Evolutionary conservation across 2,797 vertebrate species (phyloP).

Genomic region (Triplophysa yarkandensis): DNA sequence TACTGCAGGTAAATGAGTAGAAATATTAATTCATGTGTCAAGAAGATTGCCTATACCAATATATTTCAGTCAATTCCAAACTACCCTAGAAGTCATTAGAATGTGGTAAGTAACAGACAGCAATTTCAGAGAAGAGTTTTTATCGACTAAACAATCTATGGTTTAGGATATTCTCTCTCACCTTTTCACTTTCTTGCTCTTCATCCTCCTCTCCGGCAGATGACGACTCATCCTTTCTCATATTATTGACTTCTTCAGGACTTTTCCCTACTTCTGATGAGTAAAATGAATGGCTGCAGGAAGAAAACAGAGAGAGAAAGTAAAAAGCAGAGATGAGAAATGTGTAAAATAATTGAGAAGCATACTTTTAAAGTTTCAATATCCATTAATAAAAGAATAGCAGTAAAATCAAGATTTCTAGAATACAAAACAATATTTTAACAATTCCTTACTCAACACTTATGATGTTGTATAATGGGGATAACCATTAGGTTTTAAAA

Average conservation of each 20-base stretch:
- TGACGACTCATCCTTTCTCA: conserved; percentile 15
- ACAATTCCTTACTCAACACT: neutral
- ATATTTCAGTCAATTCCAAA: neutral
- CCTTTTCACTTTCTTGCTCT: conserved; percentile 14
- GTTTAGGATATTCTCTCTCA: conserved; percentile 1
- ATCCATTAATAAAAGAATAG: neutral
- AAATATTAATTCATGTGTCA: neutral
- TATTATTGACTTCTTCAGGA: conserved; percentile 24
- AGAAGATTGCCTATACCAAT: neutral
- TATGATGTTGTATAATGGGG: neutral
- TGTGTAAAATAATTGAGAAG: neutral
- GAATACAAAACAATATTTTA: neutral
- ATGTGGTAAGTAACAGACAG: neutral
- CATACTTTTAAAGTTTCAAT: neutral
- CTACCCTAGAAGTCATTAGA: neutral
- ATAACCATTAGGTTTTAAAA: conserved; percentile 2
- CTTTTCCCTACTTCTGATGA: conserved; percentile 31
- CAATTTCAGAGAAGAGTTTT: neutral
- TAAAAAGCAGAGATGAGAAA: neutral
- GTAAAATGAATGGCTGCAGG: conserved; percentile 31
- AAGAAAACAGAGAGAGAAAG: neutral
- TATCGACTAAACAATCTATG: neutral
- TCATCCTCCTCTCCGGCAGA: conserved; percentile 20
- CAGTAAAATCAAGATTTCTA: neutral
- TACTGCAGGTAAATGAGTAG: neutral